These are phyloP conservation scores for Anseranas semipalmata DNA, from an alignment of 2,113 vertebrate species.

Conservation along the genomic window DNA sequence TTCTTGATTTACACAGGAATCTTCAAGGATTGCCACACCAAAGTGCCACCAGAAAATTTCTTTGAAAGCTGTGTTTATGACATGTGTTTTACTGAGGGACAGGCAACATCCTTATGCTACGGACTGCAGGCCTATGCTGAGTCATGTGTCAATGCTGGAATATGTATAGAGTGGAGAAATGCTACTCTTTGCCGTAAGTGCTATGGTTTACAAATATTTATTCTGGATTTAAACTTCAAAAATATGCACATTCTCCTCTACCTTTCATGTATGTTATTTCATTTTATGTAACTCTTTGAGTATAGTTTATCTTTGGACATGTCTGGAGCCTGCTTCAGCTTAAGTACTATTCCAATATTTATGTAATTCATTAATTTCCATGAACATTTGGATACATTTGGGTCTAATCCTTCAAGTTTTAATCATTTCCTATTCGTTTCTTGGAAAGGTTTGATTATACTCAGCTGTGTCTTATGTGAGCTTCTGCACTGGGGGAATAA, in stretches of 20 bases:
- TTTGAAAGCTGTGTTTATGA: constrained; percentile 87
- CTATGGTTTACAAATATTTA: background rate
- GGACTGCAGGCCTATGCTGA: constrained; percentile 87
- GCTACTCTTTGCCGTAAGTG: constrained; percentile 88
- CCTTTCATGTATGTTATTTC: background rate
- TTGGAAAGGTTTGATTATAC: background rate
- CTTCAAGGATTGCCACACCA: constrained; percentile 83
- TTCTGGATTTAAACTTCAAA: background rate
- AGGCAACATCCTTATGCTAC: constrained; percentile 83
- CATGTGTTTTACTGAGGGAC: constrained; percentile 81
- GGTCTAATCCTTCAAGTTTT: background rate
- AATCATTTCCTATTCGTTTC: background rate
- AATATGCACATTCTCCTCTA: background rate
- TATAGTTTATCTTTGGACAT: background rate
- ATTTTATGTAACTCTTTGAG: background rate
- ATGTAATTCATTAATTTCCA: background rate
- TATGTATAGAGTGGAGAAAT: constrained; percentile 84
- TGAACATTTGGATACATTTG: background rate
- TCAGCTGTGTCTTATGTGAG: background rate
- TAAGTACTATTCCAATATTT: background rate
- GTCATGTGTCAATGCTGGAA: constrained; percentile 78
- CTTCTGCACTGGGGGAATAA: background rate
- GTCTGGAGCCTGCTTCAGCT: background rate
- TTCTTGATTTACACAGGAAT: constrained; percentile 75
- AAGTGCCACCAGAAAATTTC: constrained; percentile 75